Evolutionary conservation across 2,888 invertebrate species (phyloP).

Genomic region (Agonopterix heracliana): DNA sequence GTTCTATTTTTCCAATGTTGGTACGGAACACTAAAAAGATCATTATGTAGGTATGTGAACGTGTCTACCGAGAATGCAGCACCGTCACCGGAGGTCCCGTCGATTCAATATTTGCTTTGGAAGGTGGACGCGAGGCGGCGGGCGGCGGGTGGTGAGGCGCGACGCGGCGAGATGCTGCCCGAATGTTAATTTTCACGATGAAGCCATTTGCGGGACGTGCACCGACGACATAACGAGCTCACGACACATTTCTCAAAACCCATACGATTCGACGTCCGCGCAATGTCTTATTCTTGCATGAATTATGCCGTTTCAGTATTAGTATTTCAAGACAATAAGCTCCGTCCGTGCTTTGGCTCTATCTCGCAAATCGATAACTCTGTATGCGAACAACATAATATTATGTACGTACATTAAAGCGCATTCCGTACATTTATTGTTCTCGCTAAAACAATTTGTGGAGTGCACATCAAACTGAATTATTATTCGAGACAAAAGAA

Average conservation of each 20-base stretch:
- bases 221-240: conserved; percentile 49
- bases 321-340: conserved; percentile 27
- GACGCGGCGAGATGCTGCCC: conserved; percentile 45
- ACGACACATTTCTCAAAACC: conserved; percentile 57
- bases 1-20: no score
- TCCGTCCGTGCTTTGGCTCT: conserved; percentile 25
- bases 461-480: not conserved
- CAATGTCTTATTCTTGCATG: conserved; percentile 54
- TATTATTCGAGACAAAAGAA: conserved; percentile 14
- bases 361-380: conserved; percentile 30
- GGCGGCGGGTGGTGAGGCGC: conserved; percentile 19
- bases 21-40: no score
- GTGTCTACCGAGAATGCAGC: conserved; percentile 44
- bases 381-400: conserved; percentile 26
- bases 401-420: conserved; percentile 14
- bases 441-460: conserved; percentile 11
- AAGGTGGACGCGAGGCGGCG: conserved; percentile 25
- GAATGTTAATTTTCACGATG: conserved; percentile 72
- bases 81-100: conserved; percentile 56
- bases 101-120: conserved; percentile 62
- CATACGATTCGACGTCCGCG: conserved; percentile 45
- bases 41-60: no score
- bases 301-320: conserved; percentile 46
- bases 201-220: conserved; percentile 66
- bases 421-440: conserved; percentile 32